Conservation (phyloP, 2,113 vertebrate species). For the Apteryx mantelli region DNA sequence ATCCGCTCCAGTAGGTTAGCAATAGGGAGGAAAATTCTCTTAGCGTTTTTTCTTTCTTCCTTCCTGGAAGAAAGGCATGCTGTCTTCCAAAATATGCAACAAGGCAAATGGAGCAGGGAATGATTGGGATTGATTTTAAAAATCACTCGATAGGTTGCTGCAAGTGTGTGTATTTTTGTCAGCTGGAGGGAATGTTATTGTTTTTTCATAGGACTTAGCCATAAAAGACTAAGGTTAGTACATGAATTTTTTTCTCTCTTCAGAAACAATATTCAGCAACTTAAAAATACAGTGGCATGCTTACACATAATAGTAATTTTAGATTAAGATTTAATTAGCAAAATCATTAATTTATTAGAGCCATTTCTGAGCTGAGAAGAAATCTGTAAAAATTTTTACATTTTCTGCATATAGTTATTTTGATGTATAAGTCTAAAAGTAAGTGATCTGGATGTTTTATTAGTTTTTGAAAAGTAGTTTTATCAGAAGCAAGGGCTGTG, state of each 20-base stretch:
- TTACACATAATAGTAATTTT: slow-evolving; percentile 25
- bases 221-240: slow-evolving; percentile 11
- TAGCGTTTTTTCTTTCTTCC: not conserved
- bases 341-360: slow-evolving; percentile 2
- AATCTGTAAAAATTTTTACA: not conserved
- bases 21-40: not conserved
- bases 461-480: slow-evolving; percentile 50
- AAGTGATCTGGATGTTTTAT: slow-evolving; percentile 51
- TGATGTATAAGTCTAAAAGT: slow-evolving; percentile 6
- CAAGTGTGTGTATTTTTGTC: not conserved
- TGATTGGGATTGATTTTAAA: not conserved
- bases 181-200: not conserved
- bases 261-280: not conserved
- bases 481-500: slow-evolving; percentile 30
- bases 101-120: not conserved
- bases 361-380: slow-evolving; percentile 11
- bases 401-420: slow-evolving; percentile 10
- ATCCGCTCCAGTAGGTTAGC: not conserved
- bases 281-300: slow-evolving; percentile 19
- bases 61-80: not conserved
- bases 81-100: not conserved
- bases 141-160: not conserved
- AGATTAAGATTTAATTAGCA: slow-evolving; percentile 10
- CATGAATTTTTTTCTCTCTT: slow-evolving; percentile 11
- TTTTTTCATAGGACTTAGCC: not conserved